Evolutionary conservation across 2,888 invertebrate species (phyloP), one percentile per base, ranked within the genome.

Genomic region (Tenthredo mesomela): DNA sequence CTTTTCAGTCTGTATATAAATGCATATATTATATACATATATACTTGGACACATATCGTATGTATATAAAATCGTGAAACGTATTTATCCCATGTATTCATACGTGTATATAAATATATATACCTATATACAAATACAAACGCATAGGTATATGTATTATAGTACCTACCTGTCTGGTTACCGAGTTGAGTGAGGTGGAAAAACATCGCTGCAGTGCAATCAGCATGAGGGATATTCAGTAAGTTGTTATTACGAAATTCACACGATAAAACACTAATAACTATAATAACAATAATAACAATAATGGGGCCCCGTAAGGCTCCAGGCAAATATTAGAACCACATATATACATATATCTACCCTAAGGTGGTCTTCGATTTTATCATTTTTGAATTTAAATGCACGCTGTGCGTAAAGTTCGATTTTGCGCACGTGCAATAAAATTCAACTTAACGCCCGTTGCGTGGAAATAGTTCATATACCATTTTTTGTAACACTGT

Each of bases 241-340:
- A 71, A 71, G 71, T 71, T 50, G 58, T 80, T 58, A 80, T 80
- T 33, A 80, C 78, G 78, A 80, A 80, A 80, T 80, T 80, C 78
- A 61, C 40, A 50, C 78, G 78, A 80, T 80, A 80, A 80, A 80
- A 80, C 78, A 37, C 29, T 80, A 80, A 78, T 78, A 78, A 78
- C 78, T 78, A 78, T 78, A 78, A 80, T 80, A 80, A 80, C 15
- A 58, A 80, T 80, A 61, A 80, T 80, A 80, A 80, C 5, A 78
- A 78, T 78, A 78, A 78, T 78, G 50, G 77, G 18, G 15, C 54
- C 54, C 29, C 33, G 33, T n/a, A 78, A 75, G 43, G 43, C 40
- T 71, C 40, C n/a, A 67, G 54, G n/a, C n/a, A 54, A 54, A 54
- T n/a, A n/a, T 43, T 43, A 43, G 12, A 43, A 12, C 43, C 50